Percentiles rank a stretch among this genome's conserved stretches.
Conservation (phyloP, 2,888 invertebrate genomes). For the Lysandra bellargus region DNA sequence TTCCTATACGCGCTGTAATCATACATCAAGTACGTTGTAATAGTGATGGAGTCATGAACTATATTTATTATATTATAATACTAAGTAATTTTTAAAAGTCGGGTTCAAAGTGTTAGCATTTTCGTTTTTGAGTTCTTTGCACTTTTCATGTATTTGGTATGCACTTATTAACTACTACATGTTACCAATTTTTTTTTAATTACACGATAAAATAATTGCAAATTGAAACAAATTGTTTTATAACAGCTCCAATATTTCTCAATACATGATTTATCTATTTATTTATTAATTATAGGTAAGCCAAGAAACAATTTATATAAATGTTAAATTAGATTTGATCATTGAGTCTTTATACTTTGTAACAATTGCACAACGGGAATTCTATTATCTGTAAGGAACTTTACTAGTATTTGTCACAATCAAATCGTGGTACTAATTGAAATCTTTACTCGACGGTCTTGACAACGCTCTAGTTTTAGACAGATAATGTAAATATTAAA, state of each 20-base stretch:
- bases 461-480: constrained; percentile 60
- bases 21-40: not conserved
- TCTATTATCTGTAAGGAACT: constrained; percentile 37
- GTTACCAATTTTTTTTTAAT: too few species aligned
- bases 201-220: too few species aligned
- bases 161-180: too few species aligned
- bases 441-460: constrained; percentile 53
- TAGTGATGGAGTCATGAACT: not conserved
- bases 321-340: constrained; percentile 31
- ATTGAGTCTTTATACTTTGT: constrained; percentile 38
- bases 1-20: constrained; percentile 23
- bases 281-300: constrained; percentile 18
- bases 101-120: not conserved
- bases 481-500: constrained; percentile 67
- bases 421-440: constrained; percentile 48
- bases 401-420: constrained; percentile 15
- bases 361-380: constrained; percentile 40
- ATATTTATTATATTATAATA: constrained; percentile 10
- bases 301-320: constrained; percentile 23
- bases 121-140: not conserved
- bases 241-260: not conserved
- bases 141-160: not conserved
- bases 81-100: constrained; percentile 1
- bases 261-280: not conserved
- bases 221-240: too few species aligned